Base-by-base conservation (phyloP, 2,888 invertebrate species). In the Epinotia brunnichana region DNA sequence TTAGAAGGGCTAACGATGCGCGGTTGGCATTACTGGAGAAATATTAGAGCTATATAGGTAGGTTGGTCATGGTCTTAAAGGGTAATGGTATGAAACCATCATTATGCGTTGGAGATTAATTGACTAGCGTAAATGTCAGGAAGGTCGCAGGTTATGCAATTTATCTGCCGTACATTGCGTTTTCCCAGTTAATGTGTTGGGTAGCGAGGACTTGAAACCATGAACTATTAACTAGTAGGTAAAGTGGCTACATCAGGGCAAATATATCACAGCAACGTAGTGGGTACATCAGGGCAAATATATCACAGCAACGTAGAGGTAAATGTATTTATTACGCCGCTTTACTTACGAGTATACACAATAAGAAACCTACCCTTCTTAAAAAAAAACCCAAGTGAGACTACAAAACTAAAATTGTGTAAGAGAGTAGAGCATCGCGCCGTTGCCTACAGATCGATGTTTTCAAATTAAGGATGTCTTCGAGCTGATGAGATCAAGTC, bases 1-100 rank as follows among this genome's bases (percentile, higher is more conserved):
- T 66, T 63, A 63, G 48, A 64, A 72, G 72, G 72, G 72, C 67
- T 68, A 71, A 71, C 44, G 71, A 67, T 54, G 39, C 57, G 11
- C 44, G 29, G 60, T 29, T 67, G 39, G 56, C 44, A 56, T 60
- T 61, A 69, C 69, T 61, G 61, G 61, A 61, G 69, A 69, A 54
- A 61, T 54, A 53, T 24, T 67, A 24, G 44, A 44, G 41, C 44
- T n/a, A 39, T 56, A 48, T 57, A 35, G 48, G 63, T 57, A 35
- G 48, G 63, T 70, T 64, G 39, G 48, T 59, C 39, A 70, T n/a
- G 64, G 64, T 44, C 44, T 21, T 56, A 68, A 72, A 72, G 60
- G 67, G 67, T 68, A 72, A 67, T 71, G 62, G 60, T 54, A 44
- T 19, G 54, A 67, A 56, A 67, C 61, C 54, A 61, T 67, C 72